Evolutionary conservation across 92 coral and sea anemone species (phyloP), one percentile per base, ranked within the genome.

Genomic region (Blastomussa wellsi): DNA sequence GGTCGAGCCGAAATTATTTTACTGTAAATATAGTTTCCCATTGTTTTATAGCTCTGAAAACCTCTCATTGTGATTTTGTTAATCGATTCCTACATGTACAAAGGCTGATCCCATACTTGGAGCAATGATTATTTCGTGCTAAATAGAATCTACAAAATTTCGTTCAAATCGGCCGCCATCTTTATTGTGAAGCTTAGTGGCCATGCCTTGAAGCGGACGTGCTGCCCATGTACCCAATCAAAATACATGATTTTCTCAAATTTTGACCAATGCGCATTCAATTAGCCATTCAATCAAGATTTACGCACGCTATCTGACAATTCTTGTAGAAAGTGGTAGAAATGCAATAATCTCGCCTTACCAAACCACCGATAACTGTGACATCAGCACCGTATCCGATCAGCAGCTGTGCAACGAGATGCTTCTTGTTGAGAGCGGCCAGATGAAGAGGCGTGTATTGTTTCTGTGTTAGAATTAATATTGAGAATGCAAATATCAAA

Each of bases 351-450:
- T 33, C 31, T 35, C 14, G 7, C 28, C 98, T 79, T 82, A 94
- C 99, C 83, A 88, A 85, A 74, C 99, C 99, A 17, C 99, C 95
- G 35, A 86, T 76, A 62, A 91, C 86, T 68, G 93, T 94, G 35
- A 95, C 91, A 52, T 96, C 90, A 20, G 99, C 98, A 24, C 99
- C 99, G 65, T 87, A 88, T 20, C 99, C 99, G 4, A 96, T 87
- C 84, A 96, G 84, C 57, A 95, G 72, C 85, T 96, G 99, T 36
- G 83, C 98, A 44, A 89, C 96, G 22, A 82, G 90, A 36, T 90
- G 95, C 76, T 86, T 93, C 68, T 90, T 89, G 82, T 84, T 87
- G 71, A 92, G 86, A 20, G 93, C 93, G 22, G 99, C 98, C 87
- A 92, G 78, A 81, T 96, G 95, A 65, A 96, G 92, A 17, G 99